Evolutionary conservation across 2,797 vertebrate genomes (phyloP), one percentile per base, ranked within the genome.

Genomic region (Coluber constrictor): DNA sequence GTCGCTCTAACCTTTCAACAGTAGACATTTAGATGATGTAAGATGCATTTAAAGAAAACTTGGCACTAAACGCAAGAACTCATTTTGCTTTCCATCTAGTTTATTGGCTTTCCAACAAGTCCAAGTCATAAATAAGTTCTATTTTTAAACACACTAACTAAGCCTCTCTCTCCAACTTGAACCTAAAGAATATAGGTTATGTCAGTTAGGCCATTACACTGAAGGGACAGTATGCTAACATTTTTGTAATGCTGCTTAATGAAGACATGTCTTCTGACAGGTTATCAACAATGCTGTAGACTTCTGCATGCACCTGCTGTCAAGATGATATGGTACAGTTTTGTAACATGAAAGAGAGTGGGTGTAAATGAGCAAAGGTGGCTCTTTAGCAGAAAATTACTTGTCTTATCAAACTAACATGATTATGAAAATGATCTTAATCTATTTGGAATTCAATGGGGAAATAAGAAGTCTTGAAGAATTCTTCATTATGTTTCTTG

Each of bases 401-500:
- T 93, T 93, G 54, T 47, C 90, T 37, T 74, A 63, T 91, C 23
- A 92, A 89, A 83, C 4, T 93, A 88, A 91, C 91, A 90, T 32
- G 89, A 92, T 61, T 70, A 89, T 89, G 2, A 5, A 79, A 91
- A 92, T 83, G 0, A 27, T 55, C 92, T 91, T 79, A 93, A 70
- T 94, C 55, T 51, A 3, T 93, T 92, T 92, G 4, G 61, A 94
- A 94, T 94, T 92, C 86, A 94, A 61, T 3, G 29, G 27, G 91
- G 8, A 88, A 92, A 90, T 83, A 92, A 37, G 0, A 93, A 93
- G n/a, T 37, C 88, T 16, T 61, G 29, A 27, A 83, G 29, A 92
- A 2, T 37, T 27, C 27, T 20, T 47, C 83, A 37, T 74, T 87
- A 88, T 4, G 12, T 29, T 4, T 94, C 92, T 18, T 90, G 1